Percentiles rank a stretch among this genome's conserved stretches.
phyloP scores from a whole-genome alignment of 2,888 invertebrate genomes.

The Hirtodrosophila histrioides region DNA sequence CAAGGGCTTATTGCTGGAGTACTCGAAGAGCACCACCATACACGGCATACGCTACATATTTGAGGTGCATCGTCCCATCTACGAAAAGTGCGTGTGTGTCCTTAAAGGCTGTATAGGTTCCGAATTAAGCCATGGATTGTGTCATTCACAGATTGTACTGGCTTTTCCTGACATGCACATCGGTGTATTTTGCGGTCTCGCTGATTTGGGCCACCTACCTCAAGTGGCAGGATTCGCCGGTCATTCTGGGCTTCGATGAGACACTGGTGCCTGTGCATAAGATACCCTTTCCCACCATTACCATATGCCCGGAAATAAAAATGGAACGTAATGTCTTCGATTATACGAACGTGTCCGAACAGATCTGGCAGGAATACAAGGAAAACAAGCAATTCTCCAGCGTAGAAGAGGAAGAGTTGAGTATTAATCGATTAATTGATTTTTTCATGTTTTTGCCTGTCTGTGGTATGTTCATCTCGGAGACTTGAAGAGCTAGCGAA shows the following conservation, averaged over 20 bases:
- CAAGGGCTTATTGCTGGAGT: conserved; percentile 81
- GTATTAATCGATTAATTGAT: conserved; percentile 32
- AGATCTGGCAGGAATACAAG: conserved; percentile 63
- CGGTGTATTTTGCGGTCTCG: conserved; percentile 78
- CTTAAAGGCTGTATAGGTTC: background rate
- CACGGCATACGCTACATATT: conserved; percentile 83
- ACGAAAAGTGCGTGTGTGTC: conserved; percentile 76
- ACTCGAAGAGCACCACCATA: conserved; percentile 81
- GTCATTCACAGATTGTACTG: conserved; percentile 73
- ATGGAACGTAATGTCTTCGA: conserved; percentile 80
- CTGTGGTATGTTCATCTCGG: no score
- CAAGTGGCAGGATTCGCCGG: conserved; percentile 82
- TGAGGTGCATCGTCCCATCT: conserved; percentile 81
- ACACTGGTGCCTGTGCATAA: conserved; percentile 81
- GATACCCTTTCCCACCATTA: conserved; percentile 82
- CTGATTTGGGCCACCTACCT: conserved; percentile 80
- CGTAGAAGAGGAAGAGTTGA: conserved; percentile 60
- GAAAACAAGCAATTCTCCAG: conserved; percentile 40
- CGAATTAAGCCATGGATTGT: background rate
- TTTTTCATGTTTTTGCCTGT: background rate
- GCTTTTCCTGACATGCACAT: conserved; percentile 77
- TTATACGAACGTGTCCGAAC: conserved; percentile 69
- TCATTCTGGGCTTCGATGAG: conserved; percentile 82
- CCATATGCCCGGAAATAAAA: conserved; percentile 83
- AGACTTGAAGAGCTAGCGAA: no score